Evolutionary conservation across 2,113 vertebrate genomes (phyloP), one percentile per base, ranked within the genome.

Genomic region (Petroica traversi): DNA sequence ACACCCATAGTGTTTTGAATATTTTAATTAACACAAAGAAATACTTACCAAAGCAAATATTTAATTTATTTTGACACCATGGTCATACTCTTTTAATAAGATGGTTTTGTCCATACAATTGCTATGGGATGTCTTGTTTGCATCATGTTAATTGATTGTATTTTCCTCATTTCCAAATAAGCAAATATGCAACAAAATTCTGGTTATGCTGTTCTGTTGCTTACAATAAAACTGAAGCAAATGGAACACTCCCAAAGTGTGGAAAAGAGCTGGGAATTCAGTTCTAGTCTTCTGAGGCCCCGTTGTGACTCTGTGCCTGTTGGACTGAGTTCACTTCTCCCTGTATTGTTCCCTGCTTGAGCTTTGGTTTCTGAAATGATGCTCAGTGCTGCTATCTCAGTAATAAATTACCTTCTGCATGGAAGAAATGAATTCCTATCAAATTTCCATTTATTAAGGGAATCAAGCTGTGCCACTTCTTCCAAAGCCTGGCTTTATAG

Each of bases 391-490:
- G 36, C 31, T 55, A 34, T 72, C 62, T 45, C 4, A 1, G 45
- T 85, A 83, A 88, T 82, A 83, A 94, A 79, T 64, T 82, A 25
- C 76, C 26, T 84, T 91, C 57, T 75, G 80, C 62, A 28, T 0
- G 1, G n/a, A 40, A 87, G 83, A 77, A 89, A 84, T 81, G 22
- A 81, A 49, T 84, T 93, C 54, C 55, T 92, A 26, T 79, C 54
- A 36, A 81, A 87, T 86, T 95, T 92, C 36, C 51, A 4, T 85
- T 94, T 80, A 91, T 71, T 89, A 77, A 51, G 45, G 48, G n/a
- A 86, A 61, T 89, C 76, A 61, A 92, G 19, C 54, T 66, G 62
- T 89, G 96, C 46, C 23, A 28, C 23, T 81, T 88, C 45, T 95
- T 85, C 77, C 5, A 0, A 67, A 91, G 69, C 33, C 28, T 63